Percentiles rank a stretch among this genome's conserved stretches.
phyloP scores from a whole-genome alignment of 2,888 invertebrate species.

The Plebejus argus region DNA sequence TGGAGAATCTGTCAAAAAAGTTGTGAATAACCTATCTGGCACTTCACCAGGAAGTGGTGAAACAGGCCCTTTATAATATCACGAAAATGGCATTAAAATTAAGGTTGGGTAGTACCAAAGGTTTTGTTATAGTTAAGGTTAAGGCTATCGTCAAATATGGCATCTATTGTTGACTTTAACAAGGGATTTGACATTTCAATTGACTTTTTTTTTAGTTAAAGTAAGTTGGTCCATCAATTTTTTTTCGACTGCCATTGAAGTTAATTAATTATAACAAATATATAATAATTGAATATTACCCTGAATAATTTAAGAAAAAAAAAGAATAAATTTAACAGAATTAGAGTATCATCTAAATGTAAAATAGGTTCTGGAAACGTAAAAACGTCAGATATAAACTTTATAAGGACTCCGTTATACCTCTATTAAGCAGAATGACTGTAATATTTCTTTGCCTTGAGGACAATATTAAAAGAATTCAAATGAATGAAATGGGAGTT shows the following conservation, averaged over 20 bases:
- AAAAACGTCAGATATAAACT: slow-evolving; percentile 18
- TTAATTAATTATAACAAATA: not conserved
- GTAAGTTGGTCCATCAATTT: no score
- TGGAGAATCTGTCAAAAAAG: no score
- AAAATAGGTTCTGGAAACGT: slow-evolving; percentile 3
- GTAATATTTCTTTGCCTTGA: slow-evolving; percentile 24
- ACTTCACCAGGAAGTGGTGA: no score
- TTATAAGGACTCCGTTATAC: slow-evolving; percentile 15
- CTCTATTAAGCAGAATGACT: slow-evolving; percentile 25
- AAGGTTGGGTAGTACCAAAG: no score
- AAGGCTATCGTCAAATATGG: no score
- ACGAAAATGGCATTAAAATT: no score
- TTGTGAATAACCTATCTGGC: no score
- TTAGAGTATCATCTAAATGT: slow-evolving; percentile 11
- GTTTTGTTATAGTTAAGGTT: no score
- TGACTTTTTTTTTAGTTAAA: no score
- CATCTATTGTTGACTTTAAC: no score
- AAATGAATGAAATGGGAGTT: not conserved
- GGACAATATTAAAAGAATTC: slow-evolving; percentile 4
- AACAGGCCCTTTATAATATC: no score
- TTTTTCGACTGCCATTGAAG: not conserved
- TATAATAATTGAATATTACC: not conserved
- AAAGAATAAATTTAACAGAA: not conserved
- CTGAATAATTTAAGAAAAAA: not conserved
- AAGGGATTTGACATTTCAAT: no score